phyloP scores from a whole-genome alignment of 2,888 invertebrate species.

The Phalera bucephala region DNA sequence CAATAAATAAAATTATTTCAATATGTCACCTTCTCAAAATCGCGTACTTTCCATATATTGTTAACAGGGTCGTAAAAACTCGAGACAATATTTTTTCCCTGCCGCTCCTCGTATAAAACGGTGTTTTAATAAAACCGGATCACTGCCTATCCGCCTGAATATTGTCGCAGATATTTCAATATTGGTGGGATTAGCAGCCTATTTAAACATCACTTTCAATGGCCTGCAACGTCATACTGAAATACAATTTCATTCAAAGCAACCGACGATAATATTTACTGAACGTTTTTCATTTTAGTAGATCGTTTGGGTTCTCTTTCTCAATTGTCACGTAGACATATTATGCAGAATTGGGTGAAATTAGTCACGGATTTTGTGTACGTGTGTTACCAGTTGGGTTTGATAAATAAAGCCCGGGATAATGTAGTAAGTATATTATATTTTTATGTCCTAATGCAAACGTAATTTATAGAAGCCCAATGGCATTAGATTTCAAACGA shows the following conservation, averaged over 20 bases:
- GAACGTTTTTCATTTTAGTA: slow-evolving; percentile 68
- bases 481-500: too few species aligned
- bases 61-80: slow-evolving; percentile 40
- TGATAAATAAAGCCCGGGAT: too few species aligned
- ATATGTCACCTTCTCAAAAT: slow-evolving; percentile 26
- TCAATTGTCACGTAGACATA: slow-evolving; percentile 1
- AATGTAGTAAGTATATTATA: too few species aligned
- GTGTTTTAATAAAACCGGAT: slow-evolving; percentile 81
- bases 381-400: too few species aligned
- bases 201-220: slow-evolving; percentile 77
- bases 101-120: slow-evolving; percentile 59
- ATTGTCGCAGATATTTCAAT: slow-evolving; percentile 82
- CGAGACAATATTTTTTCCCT: slow-evolving; percentile 56
- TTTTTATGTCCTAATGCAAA: too few species aligned
- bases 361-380: too few species aligned
- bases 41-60: slow-evolving; percentile 31
- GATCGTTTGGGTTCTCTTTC: slow-evolving; percentile 24
- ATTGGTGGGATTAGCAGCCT: slow-evolving; percentile 80
- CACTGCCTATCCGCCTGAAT: slow-evolving; percentile 67
- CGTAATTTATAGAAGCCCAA: too few species aligned
- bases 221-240: slow-evolving; percentile 67
- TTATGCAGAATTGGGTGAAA: too few species aligned
- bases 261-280: slow-evolving; percentile 71
- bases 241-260: slow-evolving; percentile 75
- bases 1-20: too few species aligned